A percentile compares a stretch with the other conserved stretches of the same genome.
phyloP scores from a whole-genome alignment of 2,113 vertebrate species.

The Odontesthes bonariensis region DNA sequence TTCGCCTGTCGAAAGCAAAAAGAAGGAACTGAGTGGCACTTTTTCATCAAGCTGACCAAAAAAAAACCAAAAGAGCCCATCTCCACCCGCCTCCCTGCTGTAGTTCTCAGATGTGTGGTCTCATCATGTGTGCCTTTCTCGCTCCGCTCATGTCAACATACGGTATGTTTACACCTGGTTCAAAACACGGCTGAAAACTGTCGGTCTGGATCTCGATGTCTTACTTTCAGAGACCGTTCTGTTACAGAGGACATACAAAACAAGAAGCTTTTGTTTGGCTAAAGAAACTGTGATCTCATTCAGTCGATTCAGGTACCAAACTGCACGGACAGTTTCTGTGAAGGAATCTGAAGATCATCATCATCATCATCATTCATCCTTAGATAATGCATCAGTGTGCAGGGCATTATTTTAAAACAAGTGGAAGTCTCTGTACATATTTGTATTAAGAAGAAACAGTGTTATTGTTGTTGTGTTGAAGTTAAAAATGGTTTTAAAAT shows the following conservation, averaged over 20 bases:
- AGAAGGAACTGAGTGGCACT: conserved; percentile 66
- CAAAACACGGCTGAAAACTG: conserved; percentile 64
- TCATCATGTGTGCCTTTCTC: conserved; percentile 88
- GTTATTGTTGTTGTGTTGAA: conserved; percentile 84
- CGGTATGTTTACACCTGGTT: conserved; percentile 80
- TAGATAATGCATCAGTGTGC: conserved; percentile 77
- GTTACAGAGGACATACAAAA: conserved; percentile 60
- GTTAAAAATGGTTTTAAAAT: conserved; percentile 53
- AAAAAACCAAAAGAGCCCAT: conserved; percentile 79
- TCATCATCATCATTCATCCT: conserved; percentile 38
- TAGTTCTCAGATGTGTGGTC: conserved; percentile 79
- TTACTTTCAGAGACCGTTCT: conserved; percentile 19
- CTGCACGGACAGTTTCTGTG: conserved; percentile 73
- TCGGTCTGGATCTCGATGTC: conserved; percentile 54
- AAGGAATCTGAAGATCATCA: conserved; percentile 59
- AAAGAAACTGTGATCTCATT: conserved; percentile 82
- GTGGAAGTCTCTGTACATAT: conserved; percentile 85
- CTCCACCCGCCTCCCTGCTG: conserved; percentile 13
- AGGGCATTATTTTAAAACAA: conserved; percentile 84
- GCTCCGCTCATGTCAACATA: conserved; percentile 77
- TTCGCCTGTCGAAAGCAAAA: conserved; percentile 15
- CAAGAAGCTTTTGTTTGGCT: conserved; percentile 44
- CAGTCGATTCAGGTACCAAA: conserved; percentile 81
- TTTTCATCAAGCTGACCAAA: conserved; percentile 78
- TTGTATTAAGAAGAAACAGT: conserved; percentile 82